These are phyloP conservation scores for Lottia scabra DNA, from an alignment of 2,888 invertebrate genomes.

Conservation along the genomic window DNA sequence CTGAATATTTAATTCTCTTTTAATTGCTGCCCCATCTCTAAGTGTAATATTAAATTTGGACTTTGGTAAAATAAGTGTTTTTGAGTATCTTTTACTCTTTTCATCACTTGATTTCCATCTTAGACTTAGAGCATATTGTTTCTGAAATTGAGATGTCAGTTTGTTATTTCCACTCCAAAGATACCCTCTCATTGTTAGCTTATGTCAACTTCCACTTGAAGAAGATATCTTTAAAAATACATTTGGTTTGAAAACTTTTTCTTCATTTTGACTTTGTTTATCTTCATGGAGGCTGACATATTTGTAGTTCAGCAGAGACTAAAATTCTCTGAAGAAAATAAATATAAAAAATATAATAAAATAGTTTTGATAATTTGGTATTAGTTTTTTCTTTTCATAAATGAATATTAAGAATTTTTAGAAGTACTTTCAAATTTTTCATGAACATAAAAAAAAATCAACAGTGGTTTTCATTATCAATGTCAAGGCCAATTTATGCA, in stretches of 20 bases:
- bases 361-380: too few relatives aligned
- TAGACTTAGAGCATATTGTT: background rate
- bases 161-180: constrained; percentile 6
- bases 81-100: constrained; percentile 47
- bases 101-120: background rate
- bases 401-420: too few relatives aligned
- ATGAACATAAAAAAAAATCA: too few relatives aligned
- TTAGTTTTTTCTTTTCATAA: too few relatives aligned
- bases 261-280: background rate
- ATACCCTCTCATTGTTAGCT: too few relatives aligned
- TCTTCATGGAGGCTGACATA: constrained; percentile 39
- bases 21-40: constrained; percentile 52
- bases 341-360: too few relatives aligned
- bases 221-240: background rate
- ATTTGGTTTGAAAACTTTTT: background rate
- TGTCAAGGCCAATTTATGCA: background rate
- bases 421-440: too few relatives aligned
- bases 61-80: constrained; percentile 64
- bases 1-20: constrained; percentile 59
- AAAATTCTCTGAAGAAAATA: background rate
- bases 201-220: too few relatives aligned
- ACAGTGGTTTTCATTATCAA: background rate
- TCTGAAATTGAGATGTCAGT: constrained; percentile 2
- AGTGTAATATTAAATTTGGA: constrained; percentile 61
- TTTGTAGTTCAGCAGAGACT: constrained; percentile 29